These are phyloP conservation scores for Austrofundulus limnaeus DNA, from an alignment of 2,113 vertebrate species.

Conservation along the genomic window DNA sequence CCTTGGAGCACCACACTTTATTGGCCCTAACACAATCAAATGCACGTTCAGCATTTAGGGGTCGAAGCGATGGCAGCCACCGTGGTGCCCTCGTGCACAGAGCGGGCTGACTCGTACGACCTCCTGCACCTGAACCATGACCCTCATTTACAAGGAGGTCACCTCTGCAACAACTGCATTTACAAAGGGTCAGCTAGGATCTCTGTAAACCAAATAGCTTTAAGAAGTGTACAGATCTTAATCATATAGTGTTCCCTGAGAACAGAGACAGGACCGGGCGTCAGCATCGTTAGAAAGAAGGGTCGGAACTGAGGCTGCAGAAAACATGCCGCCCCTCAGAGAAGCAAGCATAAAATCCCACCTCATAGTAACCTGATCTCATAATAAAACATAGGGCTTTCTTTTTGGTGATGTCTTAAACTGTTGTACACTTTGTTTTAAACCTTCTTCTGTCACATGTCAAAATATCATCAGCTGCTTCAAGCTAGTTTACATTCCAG, in stretches of 20 bases:
- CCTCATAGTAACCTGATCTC: not conserved
- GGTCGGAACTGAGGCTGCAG: conserved; percentile 53
- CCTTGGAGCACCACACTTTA: conserved; percentile 74
- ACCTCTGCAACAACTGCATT: conserved; percentile 83
- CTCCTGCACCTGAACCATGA: conserved; percentile 78
- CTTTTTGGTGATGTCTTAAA: not conserved
- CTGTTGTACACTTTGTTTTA: too few relatives aligned
- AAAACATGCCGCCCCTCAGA: conserved; percentile 16
- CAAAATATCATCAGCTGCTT: too few relatives aligned
- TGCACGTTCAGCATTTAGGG: conserved; percentile 79
- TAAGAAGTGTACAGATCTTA: conserved; percentile 70
- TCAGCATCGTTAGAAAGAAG: conserved; percentile 41
- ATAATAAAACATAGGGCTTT: not conserved
- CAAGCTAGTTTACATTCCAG: too few relatives aligned
- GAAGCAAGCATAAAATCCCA: not conserved
- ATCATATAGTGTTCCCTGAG: conserved; percentile 67
- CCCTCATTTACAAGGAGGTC: conserved; percentile 82
- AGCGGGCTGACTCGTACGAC: conserved; percentile 68
- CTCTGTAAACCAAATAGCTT: conserved; percentile 70
- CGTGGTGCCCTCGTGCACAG: conserved; percentile 58
- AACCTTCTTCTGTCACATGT: too few relatives aligned
- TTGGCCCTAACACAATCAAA: conserved; percentile 82
- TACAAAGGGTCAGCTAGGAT: conserved; percentile 81
- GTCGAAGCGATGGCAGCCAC: conserved; percentile 67
- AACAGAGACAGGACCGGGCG: conserved; percentile 50